Base-by-base conservation (phyloP, 1,140 invertebrate species). In the Eumaeus atala region DNA sequence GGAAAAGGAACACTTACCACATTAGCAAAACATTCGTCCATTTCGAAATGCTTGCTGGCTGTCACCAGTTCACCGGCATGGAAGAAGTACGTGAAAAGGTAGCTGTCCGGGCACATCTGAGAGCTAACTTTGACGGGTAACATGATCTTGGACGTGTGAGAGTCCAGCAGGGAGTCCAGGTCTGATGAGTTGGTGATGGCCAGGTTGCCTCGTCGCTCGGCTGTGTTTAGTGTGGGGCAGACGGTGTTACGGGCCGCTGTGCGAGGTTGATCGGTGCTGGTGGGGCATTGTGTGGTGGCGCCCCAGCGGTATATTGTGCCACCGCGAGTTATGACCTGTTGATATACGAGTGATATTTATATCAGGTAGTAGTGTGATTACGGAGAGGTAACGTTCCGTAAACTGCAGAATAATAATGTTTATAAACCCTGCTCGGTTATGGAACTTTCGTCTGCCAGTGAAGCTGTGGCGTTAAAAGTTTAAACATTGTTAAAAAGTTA, bases 21-120 rank as follows among this genome's bases (percentile, higher is more conserved):
- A n/a, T n/a, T n/a, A n/a, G n/a, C 66, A 59, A 88, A 87, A 62
- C 87, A 88, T 5, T 87, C 85, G 0, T 84, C 80, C 67, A 85
- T 77, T 34, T 81, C 77, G 48, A 87, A 79, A 61, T 79, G 73
- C 48, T 87, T 88, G 51, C 64, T 79, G 1, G 85, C 79, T 16
- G 74, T 84, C 21, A 94, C 89, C 0, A 91, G 84, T 64, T 94
- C 92, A 0, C 90, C 89, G 10, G 92, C 90, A 9, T 91, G 85
- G 16, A 92, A 89, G 68, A 93, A 93, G 58, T 92, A 94, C 0
- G 93, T 88, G 0, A 94, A 62, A 4, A 95, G 66, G 67, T 91
- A 88, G 11, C 90, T 91, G 0, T 91, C 81, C 0, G 91, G 91
- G 7, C 91, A 91, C 91, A 92, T 92, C 38, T 89, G 89, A 34